Evolutionary conservation across 2,113 vertebrate genomes (phyloP).

Genomic region (Tamias sibiricus): DNA sequence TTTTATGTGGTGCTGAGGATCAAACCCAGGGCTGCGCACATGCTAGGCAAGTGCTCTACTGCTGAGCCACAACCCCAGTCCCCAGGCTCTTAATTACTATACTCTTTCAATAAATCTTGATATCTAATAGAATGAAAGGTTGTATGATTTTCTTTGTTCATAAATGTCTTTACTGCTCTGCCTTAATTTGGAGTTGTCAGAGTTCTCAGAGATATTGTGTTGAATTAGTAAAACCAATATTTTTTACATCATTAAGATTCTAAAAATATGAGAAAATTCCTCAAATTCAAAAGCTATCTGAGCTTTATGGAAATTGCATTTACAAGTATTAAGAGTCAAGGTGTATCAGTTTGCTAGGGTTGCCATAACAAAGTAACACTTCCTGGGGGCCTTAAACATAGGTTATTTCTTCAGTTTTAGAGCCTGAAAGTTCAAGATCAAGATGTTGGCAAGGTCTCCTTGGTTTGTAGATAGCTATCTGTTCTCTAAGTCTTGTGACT

Average conservation of each 20-base stretch:
- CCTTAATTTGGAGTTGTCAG: neutral
- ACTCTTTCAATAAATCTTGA: neutral
- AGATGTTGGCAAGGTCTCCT: neutral
- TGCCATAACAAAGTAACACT: neutral
- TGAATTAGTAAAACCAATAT: neutral
- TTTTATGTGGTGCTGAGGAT: too few relatives aligned
- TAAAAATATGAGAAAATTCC: neutral
- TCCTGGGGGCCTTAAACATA: too few relatives aligned
- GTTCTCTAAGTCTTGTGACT: neutral
- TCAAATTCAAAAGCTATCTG: neutral
- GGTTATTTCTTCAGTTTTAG: too few relatives aligned
- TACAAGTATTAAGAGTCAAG: neutral
- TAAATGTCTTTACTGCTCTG: neutral
- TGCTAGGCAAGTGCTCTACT: too few relatives aligned
- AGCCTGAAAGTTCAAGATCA: neutral
- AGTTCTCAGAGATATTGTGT: neutral
- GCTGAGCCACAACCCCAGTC: too few relatives aligned
- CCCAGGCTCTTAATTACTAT: neutral
- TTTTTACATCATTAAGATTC: conserved; percentile 12
- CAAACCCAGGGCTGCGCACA: too few relatives aligned
- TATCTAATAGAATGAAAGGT: neutral
- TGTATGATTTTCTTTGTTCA: conserved; percentile 3
- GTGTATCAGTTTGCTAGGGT: neutral
- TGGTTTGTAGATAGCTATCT: neutral
- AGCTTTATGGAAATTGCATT: neutral